A percentile compares a stretch with the other conserved stretches of the same genome.
Evolutionary conservation across 2,888 invertebrate genomes (phyloP).

Genomic region (Diplolepis rosae): DNA sequence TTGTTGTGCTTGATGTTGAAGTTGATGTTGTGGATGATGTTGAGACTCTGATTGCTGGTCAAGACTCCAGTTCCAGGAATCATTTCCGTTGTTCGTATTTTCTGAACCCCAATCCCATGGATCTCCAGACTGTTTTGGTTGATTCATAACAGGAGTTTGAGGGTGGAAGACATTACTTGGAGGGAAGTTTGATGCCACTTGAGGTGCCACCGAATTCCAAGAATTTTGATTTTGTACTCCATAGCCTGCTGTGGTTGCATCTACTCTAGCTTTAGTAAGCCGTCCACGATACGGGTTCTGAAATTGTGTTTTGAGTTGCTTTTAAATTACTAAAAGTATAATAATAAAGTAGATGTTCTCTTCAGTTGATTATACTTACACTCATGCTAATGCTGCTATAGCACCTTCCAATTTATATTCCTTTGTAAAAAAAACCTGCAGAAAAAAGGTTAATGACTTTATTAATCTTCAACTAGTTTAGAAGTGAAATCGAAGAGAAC

Average conservation of each 20-base stretch:
- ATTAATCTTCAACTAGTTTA: no score
- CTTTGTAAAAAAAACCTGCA: constrained; percentile 56
- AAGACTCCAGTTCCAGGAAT: constrained; percentile 71
- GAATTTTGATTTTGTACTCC: constrained; percentile 64
- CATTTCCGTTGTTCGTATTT: constrained; percentile 63
- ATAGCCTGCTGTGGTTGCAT: constrained; percentile 60
- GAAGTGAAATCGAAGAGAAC: no score
- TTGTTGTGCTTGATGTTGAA: constrained; percentile 39
- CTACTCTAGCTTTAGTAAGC: constrained; percentile 62
- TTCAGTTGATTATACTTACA: constrained; percentile 53
- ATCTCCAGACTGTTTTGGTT: constrained; percentile 56
- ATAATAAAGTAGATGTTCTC: no score
- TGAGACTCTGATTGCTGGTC: constrained; percentile 65
- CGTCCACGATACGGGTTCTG: constrained; percentile 70
- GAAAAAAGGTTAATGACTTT: constrained; percentile 42
- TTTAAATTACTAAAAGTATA: constrained; percentile 2
- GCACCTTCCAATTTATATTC: constrained; percentile 47
- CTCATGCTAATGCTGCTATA: constrained; percentile 59
- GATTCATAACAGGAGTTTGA: constrained; percentile 50
- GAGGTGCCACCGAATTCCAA: constrained; percentile 57
- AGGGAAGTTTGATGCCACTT: constrained; percentile 51
- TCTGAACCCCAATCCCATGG: constrained; percentile 67
- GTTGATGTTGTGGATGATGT: constrained; percentile 42
- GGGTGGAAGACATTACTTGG: constrained; percentile 52
- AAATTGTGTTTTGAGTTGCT: constrained; percentile 37